Conservation (phyloP, 2,888 invertebrate species). For the Atethmia centrago region DNA sequence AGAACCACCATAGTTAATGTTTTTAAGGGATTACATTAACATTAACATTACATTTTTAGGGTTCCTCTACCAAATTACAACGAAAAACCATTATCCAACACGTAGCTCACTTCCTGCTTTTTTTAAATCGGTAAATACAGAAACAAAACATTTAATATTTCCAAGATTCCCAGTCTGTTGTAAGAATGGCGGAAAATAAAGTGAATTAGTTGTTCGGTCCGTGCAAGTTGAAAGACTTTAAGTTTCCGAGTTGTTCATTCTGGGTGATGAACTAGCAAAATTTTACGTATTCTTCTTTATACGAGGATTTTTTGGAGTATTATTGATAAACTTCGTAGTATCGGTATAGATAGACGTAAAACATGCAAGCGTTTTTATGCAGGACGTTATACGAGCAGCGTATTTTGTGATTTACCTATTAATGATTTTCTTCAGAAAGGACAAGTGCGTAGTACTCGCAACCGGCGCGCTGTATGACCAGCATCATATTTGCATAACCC, state of each 20-base stretch:
- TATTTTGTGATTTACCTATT: no score
- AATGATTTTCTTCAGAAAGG: no score
- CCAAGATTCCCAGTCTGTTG: slow-evolving; percentile 21
- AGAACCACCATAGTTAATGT: not conserved
- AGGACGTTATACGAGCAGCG: not conserved
- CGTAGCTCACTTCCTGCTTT: no score
- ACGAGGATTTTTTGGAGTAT: slow-evolving; percentile 12
- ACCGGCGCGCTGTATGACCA: no score
- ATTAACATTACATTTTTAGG: no score
- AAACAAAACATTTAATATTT: slow-evolving; percentile 53
- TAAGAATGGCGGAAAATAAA: slow-evolving; percentile 43
- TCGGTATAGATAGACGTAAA: not conserved
- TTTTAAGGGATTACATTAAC: not conserved
- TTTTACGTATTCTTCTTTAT: slow-evolving; percentile 31
- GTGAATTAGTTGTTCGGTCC: slow-evolving; percentile 59
- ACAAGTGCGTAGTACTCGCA: no score
- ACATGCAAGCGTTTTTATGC: not conserved
- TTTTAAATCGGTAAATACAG: slow-evolving; percentile 14
- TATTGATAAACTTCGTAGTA: slow-evolving; percentile 30
- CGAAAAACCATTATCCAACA: not conserved
- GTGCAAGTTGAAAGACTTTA: slow-evolving; percentile 41
- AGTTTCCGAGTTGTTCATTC: slow-evolving; percentile 50
- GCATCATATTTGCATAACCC: no score
- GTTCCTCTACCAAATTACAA: not conserved
- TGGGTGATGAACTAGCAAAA: slow-evolving; percentile 42